Evolutionary conservation across 2,797 vertebrate genomes (phyloP), one percentile per base, ranked within the genome.

Genomic region (Adelosebastes latens): DNA sequence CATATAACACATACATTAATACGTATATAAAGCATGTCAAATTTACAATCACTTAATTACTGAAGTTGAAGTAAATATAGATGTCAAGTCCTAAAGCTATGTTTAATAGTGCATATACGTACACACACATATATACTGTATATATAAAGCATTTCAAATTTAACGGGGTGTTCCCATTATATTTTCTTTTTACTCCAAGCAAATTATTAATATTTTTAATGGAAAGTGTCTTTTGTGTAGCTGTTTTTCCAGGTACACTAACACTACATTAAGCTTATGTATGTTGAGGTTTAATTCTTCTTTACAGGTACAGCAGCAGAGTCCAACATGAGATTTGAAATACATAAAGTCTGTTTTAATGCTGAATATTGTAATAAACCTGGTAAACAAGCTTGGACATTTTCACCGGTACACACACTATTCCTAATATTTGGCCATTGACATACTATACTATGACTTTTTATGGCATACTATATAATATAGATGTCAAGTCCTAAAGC

Each of bases 151-250:
- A 34, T 34, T 34, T 34, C 4, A 11, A 34, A 96, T 96, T 95
- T 96, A 96, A 95, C 62, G 69, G 90, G 92, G 86, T 81, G 82
- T 91, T 87, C 91, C 90, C 89, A 90, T 94, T 94, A 93, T 94
- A 92, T 93, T 90, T 90, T 90, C 72, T 91, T 94, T 91, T 89
- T 89, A 91, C 84, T 91, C 79, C 78, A 90, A 90, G 89, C 86
- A 87, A 94, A 94, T 94, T 88, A 94, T 90, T 94, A 94, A 81
- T 90, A 77, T 83, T 93, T 77, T 88, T 87, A 64, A 87, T 79
- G 12, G 83, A 67, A 88, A 81, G 25, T 81, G 63, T 72, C 72
- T 89, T 88, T 81, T 87, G 79, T 88, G 70, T 87, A 78, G 70
- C 72, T 77, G 70, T 79, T 81, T 18, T 87, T 87, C 81, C 80